These are phyloP conservation scores for Bagarius yarrelli DNA, from an alignment of 2,113 vertebrate species.

Conservation along the genomic window DNA sequence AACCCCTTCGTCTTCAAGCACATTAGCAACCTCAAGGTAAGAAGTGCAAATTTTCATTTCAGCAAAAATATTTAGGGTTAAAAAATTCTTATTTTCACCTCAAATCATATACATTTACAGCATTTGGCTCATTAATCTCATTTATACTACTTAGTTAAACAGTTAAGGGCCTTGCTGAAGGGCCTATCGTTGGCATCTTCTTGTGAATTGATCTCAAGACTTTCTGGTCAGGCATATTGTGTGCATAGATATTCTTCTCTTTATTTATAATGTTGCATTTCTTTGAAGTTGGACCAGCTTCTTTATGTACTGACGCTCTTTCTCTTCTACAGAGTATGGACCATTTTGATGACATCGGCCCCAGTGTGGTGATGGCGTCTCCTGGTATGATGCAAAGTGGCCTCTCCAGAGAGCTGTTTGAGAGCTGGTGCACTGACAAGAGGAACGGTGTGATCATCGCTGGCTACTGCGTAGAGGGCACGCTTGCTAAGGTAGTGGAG, in stretches of 20 bases:
- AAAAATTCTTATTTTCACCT: no score
- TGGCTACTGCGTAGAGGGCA: constrained; percentile 96
- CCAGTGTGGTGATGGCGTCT: constrained; percentile 97
- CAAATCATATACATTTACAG: no score
- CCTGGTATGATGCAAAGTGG: constrained; percentile 99
- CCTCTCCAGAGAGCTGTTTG: constrained; percentile 92
- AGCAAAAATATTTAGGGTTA: no score
- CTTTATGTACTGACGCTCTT: neutral
- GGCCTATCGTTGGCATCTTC: no score
- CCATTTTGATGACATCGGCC: constrained; percentile 98
- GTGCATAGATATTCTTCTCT: neutral
- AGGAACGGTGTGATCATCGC: constrained; percentile 98
- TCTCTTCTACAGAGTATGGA: constrained; percentile 86
- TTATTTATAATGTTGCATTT: no score
- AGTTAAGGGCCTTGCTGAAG: no score
- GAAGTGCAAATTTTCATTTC: constrained; percentile 4
- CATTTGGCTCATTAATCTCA: no score
- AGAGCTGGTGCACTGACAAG: constrained; percentile 99
- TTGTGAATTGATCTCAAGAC: no score
- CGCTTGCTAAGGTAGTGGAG: constrained; percentile 85
- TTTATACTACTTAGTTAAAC: no score
- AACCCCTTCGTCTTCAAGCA: constrained; percentile 99
- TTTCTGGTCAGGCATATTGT: neutral
- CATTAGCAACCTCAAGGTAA: constrained; percentile 96
- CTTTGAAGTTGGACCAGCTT: neutral